Conservation (phyloP, 2,797 vertebrate genomes). For the Toxotes lorentzi region DNA sequence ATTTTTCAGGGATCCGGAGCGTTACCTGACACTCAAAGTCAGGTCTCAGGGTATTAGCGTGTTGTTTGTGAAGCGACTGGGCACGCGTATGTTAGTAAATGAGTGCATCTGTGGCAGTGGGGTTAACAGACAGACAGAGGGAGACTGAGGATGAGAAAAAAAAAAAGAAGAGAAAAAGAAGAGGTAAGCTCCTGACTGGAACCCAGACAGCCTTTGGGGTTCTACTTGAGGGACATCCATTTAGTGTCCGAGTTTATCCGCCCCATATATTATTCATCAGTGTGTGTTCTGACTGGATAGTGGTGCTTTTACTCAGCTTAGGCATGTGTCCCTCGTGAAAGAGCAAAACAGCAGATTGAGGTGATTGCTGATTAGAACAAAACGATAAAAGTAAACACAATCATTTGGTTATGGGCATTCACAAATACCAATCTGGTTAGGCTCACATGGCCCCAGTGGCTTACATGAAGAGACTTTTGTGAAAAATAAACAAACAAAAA, state of each 20-base stretch:
- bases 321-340: constrained; percentile 52
- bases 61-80: constrained; percentile 33
- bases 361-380: constrained; percentile 46
- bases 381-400: constrained; percentile 36
- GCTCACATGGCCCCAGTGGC: constrained; percentile 8
- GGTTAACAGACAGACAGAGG: constrained; percentile 28
- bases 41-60: constrained; percentile 70
- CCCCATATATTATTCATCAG: constrained; percentile 81
- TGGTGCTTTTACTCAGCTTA: constrained; percentile 59
- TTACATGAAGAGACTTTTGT: constrained; percentile 1
- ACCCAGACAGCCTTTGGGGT: constrained; percentile 42
- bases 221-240: constrained; percentile 68
- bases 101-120: constrained; percentile 12
- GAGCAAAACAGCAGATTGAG: constrained; percentile 41
- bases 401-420: constrained; percentile 19
- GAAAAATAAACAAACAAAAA: constrained; percentile 43
- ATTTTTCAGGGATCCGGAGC: constrained; percentile 80
- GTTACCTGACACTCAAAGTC: constrained; percentile 81
- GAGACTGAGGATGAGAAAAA: constrained; percentile 20
- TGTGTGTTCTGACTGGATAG: constrained; percentile 65
- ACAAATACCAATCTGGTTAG: constrained; percentile 10
- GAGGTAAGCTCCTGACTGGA: constrained; percentile 35
- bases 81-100: constrained; percentile 35
- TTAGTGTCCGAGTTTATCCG: constrained; percentile 78
- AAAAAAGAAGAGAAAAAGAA: constrained; percentile 28